Base-by-base conservation (phyloP, 2,888 invertebrate genomes). In the Ormia ochracea region DNA sequence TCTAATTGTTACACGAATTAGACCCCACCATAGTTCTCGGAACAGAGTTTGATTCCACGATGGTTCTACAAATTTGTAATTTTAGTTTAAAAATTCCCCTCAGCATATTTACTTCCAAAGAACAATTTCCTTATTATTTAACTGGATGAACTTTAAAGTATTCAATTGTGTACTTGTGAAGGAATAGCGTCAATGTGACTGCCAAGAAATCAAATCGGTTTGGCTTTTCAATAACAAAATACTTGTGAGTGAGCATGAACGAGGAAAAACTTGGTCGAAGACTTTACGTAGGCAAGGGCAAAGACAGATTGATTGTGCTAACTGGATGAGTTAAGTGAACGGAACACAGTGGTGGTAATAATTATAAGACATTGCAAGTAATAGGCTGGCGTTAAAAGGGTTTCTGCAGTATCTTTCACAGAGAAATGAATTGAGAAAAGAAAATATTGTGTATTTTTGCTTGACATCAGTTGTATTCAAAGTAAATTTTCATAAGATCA, bases 111-210 rank as follows among this genome's bases (percentile, higher is more conserved):
- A 14, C 28, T 50, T 1, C 10, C 19, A 26, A 19, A 58, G 2
- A 56, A 26, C 50, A 78, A 66, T 63, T 73, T 78, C 41, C 36
- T 38, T 28, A 1, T 28, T 58, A n/a, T n/a, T 45, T 36, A 50
- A 33, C 5, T 33, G 9, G 52, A 17, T n/a, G 45, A 33, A 9
- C 52, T 58, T 45, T 65, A 9, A 65, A 21, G 36, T 43, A 65
- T 38, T 73, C 14, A 21, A 58, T 58, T 50, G 19, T 50, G 1
- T 19, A 9, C 1, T 45, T 17, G 12, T 45, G 31, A 17, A 54
- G 17, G 23, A 31, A 31, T 52, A 79, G 79, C 79, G 79, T 79
- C 79, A 59, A 66, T 59, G 33, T 75, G 79, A 79, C 79, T 79
- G 70, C 59, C 54, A 79, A 41, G 70, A 75, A 61, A 54, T 36